These are phyloP conservation scores for Tiliqua scincoides DNA, from an alignment of 2,113 vertebrate species.

Conservation along the genomic window DNA sequence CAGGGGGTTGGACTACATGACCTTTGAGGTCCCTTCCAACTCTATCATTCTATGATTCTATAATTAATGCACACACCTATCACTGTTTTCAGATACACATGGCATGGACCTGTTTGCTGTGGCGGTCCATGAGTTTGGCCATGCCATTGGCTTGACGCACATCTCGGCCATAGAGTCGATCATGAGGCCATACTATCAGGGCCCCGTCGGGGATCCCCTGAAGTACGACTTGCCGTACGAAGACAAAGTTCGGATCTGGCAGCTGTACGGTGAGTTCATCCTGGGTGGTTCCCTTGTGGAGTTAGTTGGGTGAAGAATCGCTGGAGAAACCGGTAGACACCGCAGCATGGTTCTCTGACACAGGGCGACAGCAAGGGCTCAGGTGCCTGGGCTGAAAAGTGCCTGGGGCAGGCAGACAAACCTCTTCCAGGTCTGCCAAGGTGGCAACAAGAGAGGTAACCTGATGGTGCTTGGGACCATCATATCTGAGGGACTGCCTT, in stretches of 20 bases:
- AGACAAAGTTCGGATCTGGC: slow-evolving; percentile 95
- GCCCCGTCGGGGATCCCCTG: slow-evolving; percentile 93
- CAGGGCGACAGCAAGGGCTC: neutral
- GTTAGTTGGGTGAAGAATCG: neutral
- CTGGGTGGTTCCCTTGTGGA: neutral
- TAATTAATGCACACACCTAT: neutral
- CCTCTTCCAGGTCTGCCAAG: neutral
- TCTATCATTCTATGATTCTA: too few relatives aligned
- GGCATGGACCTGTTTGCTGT: slow-evolving; percentile 96
- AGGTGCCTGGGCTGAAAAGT: neutral
- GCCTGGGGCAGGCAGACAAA: neutral
- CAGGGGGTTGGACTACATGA: too few relatives aligned
- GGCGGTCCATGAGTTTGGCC: slow-evolving; percentile 96
- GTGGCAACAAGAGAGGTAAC: neutral
- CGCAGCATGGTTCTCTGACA: neutral
- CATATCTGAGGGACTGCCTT: too few relatives aligned
- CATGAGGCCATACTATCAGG: slow-evolving; percentile 97
- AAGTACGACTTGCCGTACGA: slow-evolving; percentile 92
- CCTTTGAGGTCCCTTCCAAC: too few relatives aligned
- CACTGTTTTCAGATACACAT: slow-evolving; percentile 79
- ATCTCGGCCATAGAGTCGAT: slow-evolving; percentile 89
- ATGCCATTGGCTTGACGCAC: slow-evolving; percentile 93
- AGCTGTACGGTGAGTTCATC: slow-evolving; percentile 88
- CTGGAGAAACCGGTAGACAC: neutral
- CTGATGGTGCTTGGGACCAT: too few relatives aligned